These are phyloP conservation scores for Chaetophractus vellerosus DNA, from an alignment of 2,797 vertebrate genomes.

Conservation along the genomic window DNA sequence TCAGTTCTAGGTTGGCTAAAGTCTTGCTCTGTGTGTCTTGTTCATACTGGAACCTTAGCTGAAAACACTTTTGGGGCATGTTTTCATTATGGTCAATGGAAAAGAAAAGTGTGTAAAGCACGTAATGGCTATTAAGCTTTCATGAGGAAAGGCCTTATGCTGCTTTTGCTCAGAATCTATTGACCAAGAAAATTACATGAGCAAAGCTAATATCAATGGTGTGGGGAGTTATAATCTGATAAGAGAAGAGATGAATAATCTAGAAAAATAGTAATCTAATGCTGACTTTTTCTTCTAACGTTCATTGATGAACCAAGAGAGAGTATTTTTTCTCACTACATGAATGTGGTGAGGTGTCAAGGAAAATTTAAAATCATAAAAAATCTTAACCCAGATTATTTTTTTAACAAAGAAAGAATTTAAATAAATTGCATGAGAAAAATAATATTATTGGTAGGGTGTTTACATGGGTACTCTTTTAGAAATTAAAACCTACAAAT, in stretches of 20 bases:
- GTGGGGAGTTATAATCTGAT: not conserved
- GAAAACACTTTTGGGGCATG: not conserved
- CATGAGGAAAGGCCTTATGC: not conserved
- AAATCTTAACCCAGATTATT: not conserved
- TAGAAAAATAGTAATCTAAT: not conserved
- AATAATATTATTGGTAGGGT: too few relatives aligned
- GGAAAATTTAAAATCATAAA: not conserved
- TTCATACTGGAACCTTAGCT: not conserved
- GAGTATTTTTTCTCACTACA: not conserved
- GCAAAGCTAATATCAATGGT: not conserved
- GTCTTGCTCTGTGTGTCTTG: not conserved
- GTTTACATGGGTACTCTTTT: not conserved
- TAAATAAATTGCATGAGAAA: not conserved
- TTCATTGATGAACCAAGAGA: not conserved
- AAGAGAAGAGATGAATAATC: not conserved
- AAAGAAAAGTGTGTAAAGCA: not conserved
- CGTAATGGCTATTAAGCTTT: not conserved
- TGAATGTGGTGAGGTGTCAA: not conserved
- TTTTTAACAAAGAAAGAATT: not conserved
- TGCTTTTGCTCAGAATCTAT: not conserved
- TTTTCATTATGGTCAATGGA: not conserved
- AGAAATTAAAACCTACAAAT: not conserved
- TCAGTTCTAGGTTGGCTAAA: not conserved
- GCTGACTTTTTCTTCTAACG: not conserved
- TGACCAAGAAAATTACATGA: not conserved